phyloP scores from a whole-genome alignment of 1,140 invertebrate genomes.

The Drosophila oshimai region DNA sequence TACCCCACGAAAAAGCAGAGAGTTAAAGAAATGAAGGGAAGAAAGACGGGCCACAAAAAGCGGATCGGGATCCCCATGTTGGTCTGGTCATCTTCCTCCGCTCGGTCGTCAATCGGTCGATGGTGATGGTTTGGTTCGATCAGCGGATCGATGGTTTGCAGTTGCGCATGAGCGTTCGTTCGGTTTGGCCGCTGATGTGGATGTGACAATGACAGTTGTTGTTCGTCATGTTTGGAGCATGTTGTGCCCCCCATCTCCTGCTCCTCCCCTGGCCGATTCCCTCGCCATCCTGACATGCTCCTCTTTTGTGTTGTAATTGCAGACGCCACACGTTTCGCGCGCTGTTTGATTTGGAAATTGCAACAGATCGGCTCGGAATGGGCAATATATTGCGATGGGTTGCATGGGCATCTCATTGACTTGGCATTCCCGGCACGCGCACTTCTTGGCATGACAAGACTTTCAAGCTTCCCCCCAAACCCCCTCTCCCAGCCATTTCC shows the following conservation, averaged over 20 bases:
- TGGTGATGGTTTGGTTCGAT: too few relatives aligned
- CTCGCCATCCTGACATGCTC: conserved; percentile 20
- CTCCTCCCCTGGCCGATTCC: background rate
- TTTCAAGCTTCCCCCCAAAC: conserved; percentile 25
- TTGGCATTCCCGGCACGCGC: conserved; percentile 76
- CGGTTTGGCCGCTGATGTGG: conserved; percentile 34
- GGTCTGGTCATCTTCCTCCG: conserved; percentile 34
- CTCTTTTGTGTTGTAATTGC: conserved; percentile 78
- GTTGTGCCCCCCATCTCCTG: conserved; percentile 18
- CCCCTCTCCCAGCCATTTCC: background rate
- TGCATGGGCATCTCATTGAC: conserved; percentile 54
- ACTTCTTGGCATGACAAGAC: conserved; percentile 76
- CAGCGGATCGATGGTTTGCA: conserved; percentile 23
- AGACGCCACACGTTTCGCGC: conserved; percentile 80
- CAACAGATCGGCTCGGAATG: conserved; percentile 68
- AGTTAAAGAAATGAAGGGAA: background rate
- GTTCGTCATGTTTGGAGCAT: conserved; percentile 80
- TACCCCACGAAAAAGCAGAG: background rate
- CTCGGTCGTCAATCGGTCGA: conserved; percentile 22
- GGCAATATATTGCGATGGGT: conserved; percentile 54
- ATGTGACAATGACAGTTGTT: conserved; percentile 82
- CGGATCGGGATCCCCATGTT: conserved; percentile 37
- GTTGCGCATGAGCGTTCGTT: conserved; percentile 32
- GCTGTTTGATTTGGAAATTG: conserved; percentile 80
- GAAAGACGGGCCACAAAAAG: conserved; percentile 7